Percentiles rank a stretch among this genome's conserved stretches.
These are phyloP conservation scores for Platysteira castanea DNA, from an alignment of 2,113 vertebrate genomes.

Conservation along the genomic window DNA sequence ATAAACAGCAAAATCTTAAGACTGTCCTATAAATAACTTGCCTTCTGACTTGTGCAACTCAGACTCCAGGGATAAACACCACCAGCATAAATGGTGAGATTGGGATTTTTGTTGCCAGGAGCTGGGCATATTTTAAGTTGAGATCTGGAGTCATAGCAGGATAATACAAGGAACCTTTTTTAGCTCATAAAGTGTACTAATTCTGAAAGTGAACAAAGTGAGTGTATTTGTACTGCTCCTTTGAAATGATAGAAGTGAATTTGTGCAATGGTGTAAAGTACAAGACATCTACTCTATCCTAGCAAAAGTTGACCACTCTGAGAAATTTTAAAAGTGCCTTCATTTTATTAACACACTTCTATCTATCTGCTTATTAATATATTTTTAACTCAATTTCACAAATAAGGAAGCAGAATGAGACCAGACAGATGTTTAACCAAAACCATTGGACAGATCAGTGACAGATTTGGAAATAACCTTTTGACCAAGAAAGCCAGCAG, in stretches of 20 bases:
- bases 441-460: not conserved
- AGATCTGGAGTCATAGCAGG: not conserved
- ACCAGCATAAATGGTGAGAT: not conserved
- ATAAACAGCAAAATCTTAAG: not conserved
- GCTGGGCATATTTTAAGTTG: not conserved
- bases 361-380: not conserved
- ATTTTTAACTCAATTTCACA: not conserved
- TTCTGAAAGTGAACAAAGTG: not conserved
- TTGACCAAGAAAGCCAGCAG: not conserved
- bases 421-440: not conserved
- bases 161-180: not conserved
- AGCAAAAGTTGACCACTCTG: not conserved
- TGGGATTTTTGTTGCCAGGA: not conserved
- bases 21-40: not conserved
- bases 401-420: not conserved
- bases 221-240: not conserved
- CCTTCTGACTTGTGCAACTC: not conserved
- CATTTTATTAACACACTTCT: not conserved
- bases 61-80: not conserved
- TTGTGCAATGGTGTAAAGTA: not conserved
- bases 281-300: not conserved
- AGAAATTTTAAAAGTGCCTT: not conserved
- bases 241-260: not conserved
- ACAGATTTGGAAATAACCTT: not conserved
- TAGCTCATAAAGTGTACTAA: not conserved